Conservation (phyloP, 2,888 invertebrate species). For the Piscicola geometra region DNA sequence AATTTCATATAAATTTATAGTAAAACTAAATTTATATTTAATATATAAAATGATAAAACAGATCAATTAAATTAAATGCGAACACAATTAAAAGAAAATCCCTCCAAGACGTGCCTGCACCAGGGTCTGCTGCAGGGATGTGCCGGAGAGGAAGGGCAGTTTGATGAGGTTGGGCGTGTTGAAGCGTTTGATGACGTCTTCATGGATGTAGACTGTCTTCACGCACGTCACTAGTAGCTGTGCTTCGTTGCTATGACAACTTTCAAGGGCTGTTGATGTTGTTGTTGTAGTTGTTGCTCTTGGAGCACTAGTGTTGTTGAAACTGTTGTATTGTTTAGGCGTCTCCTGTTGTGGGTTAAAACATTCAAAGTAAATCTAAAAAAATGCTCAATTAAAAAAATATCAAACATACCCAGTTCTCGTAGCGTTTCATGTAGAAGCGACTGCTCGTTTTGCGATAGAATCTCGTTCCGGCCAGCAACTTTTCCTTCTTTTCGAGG, state of each 20-base stretch:
- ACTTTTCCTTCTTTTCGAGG: constrained; percentile 30
- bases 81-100: too few relatives aligned
- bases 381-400: too few relatives aligned
- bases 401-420: constrained; percentile 15
- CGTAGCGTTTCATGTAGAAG: constrained; percentile 28
- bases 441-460: constrained; percentile 31
- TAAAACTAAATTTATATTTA: too few relatives aligned
- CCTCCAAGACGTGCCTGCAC: too few relatives aligned
- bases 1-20: too few relatives aligned
- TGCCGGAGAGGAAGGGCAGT: background rate
- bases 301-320: background rate
- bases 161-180: constrained; percentile 1
- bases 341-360: background rate
- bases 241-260: background rate
- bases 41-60: too few relatives aligned
- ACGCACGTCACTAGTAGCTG: background rate
- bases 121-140: background rate
- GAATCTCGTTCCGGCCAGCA: constrained; percentile 26
- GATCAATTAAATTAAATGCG: too few relatives aligned
- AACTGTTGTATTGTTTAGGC: background rate
- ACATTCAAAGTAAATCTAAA: too few relatives aligned
- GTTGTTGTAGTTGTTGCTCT: background rate
- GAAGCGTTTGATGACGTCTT: background rate
- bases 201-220: background rate
- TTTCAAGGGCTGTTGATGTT: too few relatives aligned